phyloP scores from a whole-genome alignment of 1,140 invertebrate genomes.

The Penaeus chinensis region DNA sequence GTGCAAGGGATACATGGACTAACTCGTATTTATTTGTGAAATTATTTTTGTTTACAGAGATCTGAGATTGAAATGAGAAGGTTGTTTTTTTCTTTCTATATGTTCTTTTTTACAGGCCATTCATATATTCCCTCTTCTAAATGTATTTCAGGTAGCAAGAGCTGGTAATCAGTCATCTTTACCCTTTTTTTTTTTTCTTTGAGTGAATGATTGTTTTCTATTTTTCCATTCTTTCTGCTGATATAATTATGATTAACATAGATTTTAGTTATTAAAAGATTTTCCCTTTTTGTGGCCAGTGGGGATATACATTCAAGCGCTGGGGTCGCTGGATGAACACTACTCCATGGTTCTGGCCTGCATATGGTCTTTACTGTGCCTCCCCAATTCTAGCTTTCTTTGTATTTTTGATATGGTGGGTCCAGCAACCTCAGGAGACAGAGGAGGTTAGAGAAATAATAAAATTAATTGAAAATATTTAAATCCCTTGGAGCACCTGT shows the following conservation, averaged over 20 bases:
- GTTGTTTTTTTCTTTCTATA: too few species aligned
- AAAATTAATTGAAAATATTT: neutral
- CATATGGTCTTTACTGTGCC: constrained; percentile 40
- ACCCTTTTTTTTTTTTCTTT: too few species aligned
- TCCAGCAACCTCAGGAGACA: constrained; percentile 17
- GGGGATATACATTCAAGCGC: constrained; percentile 36
- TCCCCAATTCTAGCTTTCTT: constrained; percentile 39
- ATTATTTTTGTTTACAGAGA: neutral
- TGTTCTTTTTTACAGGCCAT: too few species aligned
- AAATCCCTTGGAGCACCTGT: too few species aligned
- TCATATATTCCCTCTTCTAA: too few species aligned
- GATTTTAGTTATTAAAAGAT: neutral
- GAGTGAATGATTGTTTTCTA: too few species aligned
- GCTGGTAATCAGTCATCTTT: too few species aligned
- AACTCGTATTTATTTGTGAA: neutral
- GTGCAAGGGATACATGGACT: neutral
- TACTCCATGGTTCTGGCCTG: constrained; percentile 47
- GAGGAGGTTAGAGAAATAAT: constrained; percentile 32
- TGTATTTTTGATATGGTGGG: constrained; percentile 46
- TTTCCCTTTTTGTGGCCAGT: constrained; percentile 10
- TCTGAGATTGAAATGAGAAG: too few species aligned
- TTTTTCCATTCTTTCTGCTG: too few species aligned
- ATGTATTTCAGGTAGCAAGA: too few species aligned
- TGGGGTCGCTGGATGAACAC: constrained; percentile 41
- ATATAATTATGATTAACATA: neutral